Base-by-base conservation (phyloP, 2,797 vertebrate species). In the Lepilemur septentrionalis region DNA sequence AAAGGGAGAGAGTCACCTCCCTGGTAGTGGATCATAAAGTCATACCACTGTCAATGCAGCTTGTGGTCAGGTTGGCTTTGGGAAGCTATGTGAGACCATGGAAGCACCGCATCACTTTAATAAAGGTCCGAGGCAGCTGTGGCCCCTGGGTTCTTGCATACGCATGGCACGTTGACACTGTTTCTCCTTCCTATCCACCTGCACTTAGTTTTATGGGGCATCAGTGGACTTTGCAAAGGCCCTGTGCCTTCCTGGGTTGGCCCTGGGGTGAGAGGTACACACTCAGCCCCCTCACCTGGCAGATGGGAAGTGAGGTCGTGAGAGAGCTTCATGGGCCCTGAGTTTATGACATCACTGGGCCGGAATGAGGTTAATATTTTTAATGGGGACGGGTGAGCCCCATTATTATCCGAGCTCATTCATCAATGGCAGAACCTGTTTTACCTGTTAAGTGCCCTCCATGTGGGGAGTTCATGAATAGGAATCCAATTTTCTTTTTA, bases 391-490 rank as follows among this genome's bases (percentile, higher is more conserved):
- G 59, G 82, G 75, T 95, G 95, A 91, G 94, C 97, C 93, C 97
- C 88, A 55, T 97, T 79, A 82, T 85, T 96, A 96, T 38, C 28
- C 17, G 41, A 93, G 90, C 95, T 95, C 94, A 95, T 96, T 93
- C 95, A 96, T 91, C 96, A 93, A 78, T 93, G 94, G 92, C 15
- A 52, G 88, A 97, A 97, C 97, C 87, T 0, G 96, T 97, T 96
- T 93, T 97, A 96, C 97, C 92, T 97, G 97, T 97, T 93, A 69
- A 28, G 41, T 89, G 69, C 61, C 65, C 67, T 93, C 35, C 4
- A 35, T 79, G 23, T 97, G 59, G 14, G n/a, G 73, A 97, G 95
- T 96, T 94, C 41, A 5, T 52, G 92, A 93, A 97, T 96, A 65
- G 91, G 46, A 83, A 93, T 95, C 95, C 5, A 81, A 12, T 94